Percentiles rank a stretch among this genome's conserved stretches.
Evolutionary conservation across 2,113 vertebrate genomes (phyloP).

Genomic region (Albula glossodonta): DNA sequence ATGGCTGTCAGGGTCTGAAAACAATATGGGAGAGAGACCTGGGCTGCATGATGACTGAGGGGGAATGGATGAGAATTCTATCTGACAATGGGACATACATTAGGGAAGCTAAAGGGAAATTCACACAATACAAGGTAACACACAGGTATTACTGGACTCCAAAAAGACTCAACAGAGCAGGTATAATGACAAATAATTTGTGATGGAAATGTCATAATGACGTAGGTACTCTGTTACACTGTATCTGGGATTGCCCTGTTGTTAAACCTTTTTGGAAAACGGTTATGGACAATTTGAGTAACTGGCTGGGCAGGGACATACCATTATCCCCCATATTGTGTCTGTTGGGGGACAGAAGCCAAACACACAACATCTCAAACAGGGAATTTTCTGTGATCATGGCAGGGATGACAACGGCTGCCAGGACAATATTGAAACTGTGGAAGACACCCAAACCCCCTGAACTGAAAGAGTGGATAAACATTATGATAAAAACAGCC

Average conservation of each 20-base stretch:
- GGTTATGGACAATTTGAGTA: background rate
- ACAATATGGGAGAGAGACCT: constrained; percentile 22
- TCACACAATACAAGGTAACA: constrained; percentile 17
- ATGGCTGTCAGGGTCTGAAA: background rate
- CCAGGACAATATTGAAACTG: constrained; percentile 4
- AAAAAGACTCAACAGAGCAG: background rate
- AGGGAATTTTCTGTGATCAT: background rate
- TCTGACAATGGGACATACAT: background rate
- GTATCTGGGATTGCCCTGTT: background rate
- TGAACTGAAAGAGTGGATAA: constrained; percentile 1
- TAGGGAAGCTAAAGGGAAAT: constrained; percentile 17
- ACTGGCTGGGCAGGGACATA: background rate
- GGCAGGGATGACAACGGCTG: background rate
- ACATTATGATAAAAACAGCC: background rate
- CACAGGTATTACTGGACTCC: constrained; percentile 16
- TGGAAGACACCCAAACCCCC: constrained; percentile 8
- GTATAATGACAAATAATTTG: background rate
- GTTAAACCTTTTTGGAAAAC: background rate
- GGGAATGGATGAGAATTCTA: background rate
- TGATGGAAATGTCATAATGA: background rate
- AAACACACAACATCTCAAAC: background rate
- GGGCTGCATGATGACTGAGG: background rate
- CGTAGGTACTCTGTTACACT: background rate
- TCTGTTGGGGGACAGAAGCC: background rate
- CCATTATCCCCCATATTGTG: background rate